Base-by-base conservation (phyloP, 2,113 vertebrate species). In the Daboia siamensis region DNA sequence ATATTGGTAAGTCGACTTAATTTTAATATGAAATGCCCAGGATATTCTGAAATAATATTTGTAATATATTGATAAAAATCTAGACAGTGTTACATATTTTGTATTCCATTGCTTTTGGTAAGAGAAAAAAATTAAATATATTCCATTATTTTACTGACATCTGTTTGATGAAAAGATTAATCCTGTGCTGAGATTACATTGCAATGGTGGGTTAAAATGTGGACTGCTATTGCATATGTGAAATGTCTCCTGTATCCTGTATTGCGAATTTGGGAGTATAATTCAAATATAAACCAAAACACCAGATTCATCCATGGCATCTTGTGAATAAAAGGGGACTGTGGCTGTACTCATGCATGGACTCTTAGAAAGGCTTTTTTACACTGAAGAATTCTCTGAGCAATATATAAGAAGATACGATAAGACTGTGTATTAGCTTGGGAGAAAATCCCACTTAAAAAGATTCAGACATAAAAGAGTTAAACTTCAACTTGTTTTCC, bases 1-100 rank as follows among this genome's bases (percentile, higher is more conserved):
- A 99, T 96, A 99, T 99, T 93, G 99, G 99, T 99, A 95, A 97
- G 98, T 98, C 74, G 15, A 61, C 29, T 92, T 69, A 1, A 84
- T 1, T 33, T 93, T 90, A 51, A 46, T 92, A 17, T 74, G 17
- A 88, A 61, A 54, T 88, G 24, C 3, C 15, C 15, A 29, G 20
- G 64, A 90, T 84, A 89, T 13, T 85, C 20, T 51, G 51, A 88
- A 48, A 56, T 44, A n/a, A 88, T 44, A 56, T 48, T 10, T 17
- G 0, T 0, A 74, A 91, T 26, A 29, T 80, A 39, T 39, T 80
- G 33, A 39, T 20, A 80, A 80, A 80, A 80, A 48, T 52, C 55
- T 88, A 74, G 6, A 3, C 29, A 87, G 13, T 8, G 54, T 57
- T 57, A 56, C 8, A 15, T 8, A 51, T n/a, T 51, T 69, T n/a